A percentile compares a stretch with the other conserved stretches of the same genome.
phyloP scores from a whole-genome alignment of 2,888 invertebrate species.

The Synergus japonicus region DNA sequence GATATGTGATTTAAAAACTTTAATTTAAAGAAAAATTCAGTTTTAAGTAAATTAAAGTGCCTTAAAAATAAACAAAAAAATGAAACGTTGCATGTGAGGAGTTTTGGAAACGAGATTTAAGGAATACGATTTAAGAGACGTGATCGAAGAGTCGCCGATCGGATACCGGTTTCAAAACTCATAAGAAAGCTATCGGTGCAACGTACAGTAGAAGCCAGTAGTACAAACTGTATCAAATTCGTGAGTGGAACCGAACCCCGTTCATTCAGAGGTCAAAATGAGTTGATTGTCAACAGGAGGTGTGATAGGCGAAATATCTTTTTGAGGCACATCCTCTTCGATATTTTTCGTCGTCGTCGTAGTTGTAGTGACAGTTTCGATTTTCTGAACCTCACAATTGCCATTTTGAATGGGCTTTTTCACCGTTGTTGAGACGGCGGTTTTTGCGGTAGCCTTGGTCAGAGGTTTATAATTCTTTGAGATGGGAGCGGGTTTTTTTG shows the following conservation, averaged over 20 bases:
- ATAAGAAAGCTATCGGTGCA: constrained; percentile 46
- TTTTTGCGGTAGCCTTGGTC: constrained; percentile 53
- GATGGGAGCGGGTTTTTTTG: constrained; percentile 60
- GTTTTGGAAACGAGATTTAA: background rate
- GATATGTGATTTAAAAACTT: constrained; percentile 21
- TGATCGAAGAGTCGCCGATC: constrained; percentile 36
- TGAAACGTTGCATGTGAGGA: background rate
- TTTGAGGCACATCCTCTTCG: constrained; percentile 76
- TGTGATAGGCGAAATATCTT: constrained; percentile 78
- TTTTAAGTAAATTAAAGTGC: background rate
- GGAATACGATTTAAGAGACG: constrained; percentile 7
- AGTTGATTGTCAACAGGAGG: constrained; percentile 73
- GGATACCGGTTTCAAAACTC: constrained; percentile 24
- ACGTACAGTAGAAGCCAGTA: constrained; percentile 44
- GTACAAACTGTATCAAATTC: constrained; percentile 45
- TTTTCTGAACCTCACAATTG: constrained; percentile 62
- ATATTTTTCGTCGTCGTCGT: constrained; percentile 69
- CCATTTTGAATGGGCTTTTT: constrained; percentile 68
- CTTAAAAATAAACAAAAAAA: constrained; percentile 1
- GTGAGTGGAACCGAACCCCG: constrained; percentile 21
- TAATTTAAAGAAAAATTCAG: background rate
- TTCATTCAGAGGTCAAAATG: constrained; percentile 72
- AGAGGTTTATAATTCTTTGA: constrained; percentile 49
- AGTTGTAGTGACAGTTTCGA: constrained; percentile 63
- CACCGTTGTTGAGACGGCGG: constrained; percentile 44